A percentile compares a stretch with the other conserved stretches of the same genome.
Conservation (phyloP, 2,888 invertebrate genomes). For the Philhelius pedissequus region DNA sequence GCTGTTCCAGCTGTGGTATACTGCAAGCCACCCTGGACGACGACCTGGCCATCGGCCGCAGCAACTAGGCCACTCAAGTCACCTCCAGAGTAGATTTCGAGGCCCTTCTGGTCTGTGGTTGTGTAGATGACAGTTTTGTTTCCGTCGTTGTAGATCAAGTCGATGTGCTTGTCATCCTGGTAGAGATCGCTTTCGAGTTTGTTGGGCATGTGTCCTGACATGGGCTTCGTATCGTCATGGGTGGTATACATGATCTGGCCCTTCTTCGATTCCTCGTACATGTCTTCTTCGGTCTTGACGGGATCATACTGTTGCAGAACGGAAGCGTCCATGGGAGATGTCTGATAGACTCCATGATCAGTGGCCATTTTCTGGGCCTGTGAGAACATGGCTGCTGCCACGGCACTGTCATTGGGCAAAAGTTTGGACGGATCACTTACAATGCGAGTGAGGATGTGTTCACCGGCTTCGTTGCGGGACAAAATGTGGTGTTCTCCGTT, state of each 20-base stretch:
- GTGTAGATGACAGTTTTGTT: constrained; percentile 92
- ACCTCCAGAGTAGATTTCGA: constrained; percentile 83
- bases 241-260: constrained; percentile 79
- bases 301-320: constrained; percentile 77
- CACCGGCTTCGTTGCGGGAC: constrained; percentile 79
- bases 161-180: constrained; percentile 82
- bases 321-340: constrained; percentile 77
- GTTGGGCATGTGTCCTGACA: constrained; percentile 74
- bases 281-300: constrained; percentile 77
- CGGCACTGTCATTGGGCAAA: constrained; percentile 77
- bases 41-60: constrained; percentile 78
- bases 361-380: constrained; percentile 77
- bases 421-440: constrained; percentile 78
- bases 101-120: constrained; percentile 87
- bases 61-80: constrained; percentile 78
- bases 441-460: constrained; percentile 78
- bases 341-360: constrained; percentile 76
- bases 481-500: constrained; percentile 79
- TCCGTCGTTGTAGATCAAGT: constrained; percentile 90
- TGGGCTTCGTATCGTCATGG: constrained; percentile 78
- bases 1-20: constrained; percentile 76
- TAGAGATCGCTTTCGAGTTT: constrained; percentile 79
- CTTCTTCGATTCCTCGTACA: constrained; percentile 77
- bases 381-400: constrained; percentile 77
- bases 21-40: constrained; percentile 78